These are phyloP conservation scores for Melinaea marsaeus DNA, from an alignment of 2,888 invertebrate species.

Conservation along the genomic window DNA sequence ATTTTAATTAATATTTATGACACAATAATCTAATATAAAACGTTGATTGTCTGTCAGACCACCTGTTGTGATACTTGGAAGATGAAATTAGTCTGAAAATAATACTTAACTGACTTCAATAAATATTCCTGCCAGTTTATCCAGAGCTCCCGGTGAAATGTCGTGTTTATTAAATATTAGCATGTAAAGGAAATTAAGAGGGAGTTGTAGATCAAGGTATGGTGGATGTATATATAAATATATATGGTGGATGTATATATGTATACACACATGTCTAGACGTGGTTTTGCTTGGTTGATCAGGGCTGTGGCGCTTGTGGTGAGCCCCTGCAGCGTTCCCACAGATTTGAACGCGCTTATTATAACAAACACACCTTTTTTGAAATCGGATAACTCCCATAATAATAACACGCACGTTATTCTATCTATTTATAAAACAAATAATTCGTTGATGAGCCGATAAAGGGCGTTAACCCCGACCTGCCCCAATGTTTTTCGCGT, in stretches of 20 bases:
- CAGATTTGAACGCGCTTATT: constrained; percentile 52
- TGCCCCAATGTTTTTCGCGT: constrained; percentile 59
- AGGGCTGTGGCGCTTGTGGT: constrained; percentile 55
- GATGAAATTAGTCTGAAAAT: constrained; percentile 41
- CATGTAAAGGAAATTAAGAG: constrained; percentile 47
- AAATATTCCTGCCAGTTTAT: constrained; percentile 45
- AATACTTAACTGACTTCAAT: constrained; percentile 38
- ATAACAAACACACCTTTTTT: constrained; percentile 46
- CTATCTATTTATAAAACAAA: constrained; percentile 14
- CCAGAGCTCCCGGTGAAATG: constrained; percentile 34
- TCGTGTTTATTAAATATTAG: constrained; percentile 28
- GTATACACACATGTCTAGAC: constrained; percentile 60
- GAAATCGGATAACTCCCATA: constrained; percentile 47
- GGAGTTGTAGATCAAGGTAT: constrained; percentile 51
- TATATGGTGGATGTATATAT: constrained; percentile 51
- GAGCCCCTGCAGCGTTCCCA: constrained; percentile 69
- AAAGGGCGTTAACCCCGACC: constrained; percentile 65
- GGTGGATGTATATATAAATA: constrained; percentile 54
- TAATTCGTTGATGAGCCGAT: constrained; percentile 29
- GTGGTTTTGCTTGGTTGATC: constrained; percentile 63
- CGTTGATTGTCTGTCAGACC: constrained; percentile 47
- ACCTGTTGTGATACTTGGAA: constrained; percentile 48
- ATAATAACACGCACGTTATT: constrained; percentile 36
- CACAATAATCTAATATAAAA: constrained; percentile 20
- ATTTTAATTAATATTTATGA: constrained; percentile 14